A percentile compares a stretch with the other conserved stretches of the same genome.
phyloP scores from a whole-genome alignment of 1,140 invertebrate species.

The Aphaenogaster floridana region DNA sequence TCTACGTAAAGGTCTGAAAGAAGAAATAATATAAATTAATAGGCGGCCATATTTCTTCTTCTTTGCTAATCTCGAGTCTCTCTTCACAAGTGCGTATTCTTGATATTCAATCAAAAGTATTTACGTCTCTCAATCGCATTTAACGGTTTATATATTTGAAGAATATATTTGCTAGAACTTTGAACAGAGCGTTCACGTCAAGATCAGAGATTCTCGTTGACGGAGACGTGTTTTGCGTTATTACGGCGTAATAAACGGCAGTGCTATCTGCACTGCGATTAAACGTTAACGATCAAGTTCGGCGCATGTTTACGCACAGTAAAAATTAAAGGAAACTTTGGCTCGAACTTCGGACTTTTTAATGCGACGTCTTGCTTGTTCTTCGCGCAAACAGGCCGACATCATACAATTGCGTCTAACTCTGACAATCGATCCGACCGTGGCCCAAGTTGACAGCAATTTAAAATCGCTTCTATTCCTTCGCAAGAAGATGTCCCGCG shows the following conservation, averaged over 20 bases:
- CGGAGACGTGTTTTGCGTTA: not conserved
- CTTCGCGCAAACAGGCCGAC: constrained; percentile 45
- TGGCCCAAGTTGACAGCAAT: constrained; percentile 86
- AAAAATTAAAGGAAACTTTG: constrained; percentile 47
- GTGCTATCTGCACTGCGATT: not conserved
- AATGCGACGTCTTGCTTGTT: constrained; percentile 47
- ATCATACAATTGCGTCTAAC: constrained; percentile 82
- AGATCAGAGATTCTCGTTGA: not conserved
- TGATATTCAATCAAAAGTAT: constrained; percentile 18
- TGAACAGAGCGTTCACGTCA: not conserved
- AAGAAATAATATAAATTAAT: constrained; percentile 17
- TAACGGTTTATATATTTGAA: not conserved
- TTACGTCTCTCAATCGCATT: not conserved
- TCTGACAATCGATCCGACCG: constrained; percentile 84
- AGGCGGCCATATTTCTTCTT: not conserved
- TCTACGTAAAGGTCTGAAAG: not conserved
- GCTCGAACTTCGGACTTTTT: constrained; percentile 52
- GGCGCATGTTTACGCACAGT: constrained; percentile 1
- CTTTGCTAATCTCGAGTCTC: not conserved
- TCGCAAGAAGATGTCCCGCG: constrained; percentile 44
- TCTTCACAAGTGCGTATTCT: not conserved
- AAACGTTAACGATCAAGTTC: not conserved
- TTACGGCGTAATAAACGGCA: not conserved
- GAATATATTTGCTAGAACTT: not conserved
- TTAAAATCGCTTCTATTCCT: constrained; percentile 79